Evolutionary conservation across 2,113 vertebrate genomes (phyloP).

Genomic region (Bothrops jararaca): DNA sequence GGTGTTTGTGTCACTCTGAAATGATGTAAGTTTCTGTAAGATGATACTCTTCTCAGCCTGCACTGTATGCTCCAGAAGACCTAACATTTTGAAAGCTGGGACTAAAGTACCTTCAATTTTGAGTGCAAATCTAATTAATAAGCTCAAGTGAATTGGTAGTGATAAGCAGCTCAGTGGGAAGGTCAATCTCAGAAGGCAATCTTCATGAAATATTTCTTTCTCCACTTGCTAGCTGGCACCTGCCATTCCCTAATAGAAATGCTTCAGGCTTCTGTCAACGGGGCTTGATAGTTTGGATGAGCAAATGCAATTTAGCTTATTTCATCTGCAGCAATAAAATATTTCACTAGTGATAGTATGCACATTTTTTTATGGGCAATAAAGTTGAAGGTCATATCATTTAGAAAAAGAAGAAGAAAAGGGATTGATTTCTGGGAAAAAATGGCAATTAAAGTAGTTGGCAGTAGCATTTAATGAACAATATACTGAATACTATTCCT

Average conservation of each 20-base stretch:
- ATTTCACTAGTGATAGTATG: neutral
- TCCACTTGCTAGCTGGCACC: constrained; percentile 17
- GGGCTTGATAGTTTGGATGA: neutral
- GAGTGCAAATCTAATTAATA: constrained; percentile 57
- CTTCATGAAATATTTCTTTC: constrained; percentile 48
- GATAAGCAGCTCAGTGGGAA: constrained; percentile 51
- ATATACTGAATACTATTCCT: neutral
- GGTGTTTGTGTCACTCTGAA: neutral
- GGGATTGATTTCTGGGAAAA: neutral
- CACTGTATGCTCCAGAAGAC: neutral
- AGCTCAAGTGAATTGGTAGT: constrained; percentile 47
- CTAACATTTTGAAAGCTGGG: constrained; percentile 26
- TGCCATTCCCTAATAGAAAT: neutral
- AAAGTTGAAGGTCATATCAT: constrained; percentile 9
- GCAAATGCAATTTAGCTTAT: constrained; percentile 16
- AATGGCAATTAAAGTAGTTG: neutral
- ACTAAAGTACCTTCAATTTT: constrained; percentile 35
- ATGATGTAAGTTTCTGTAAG: neutral
- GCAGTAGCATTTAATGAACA: neutral
- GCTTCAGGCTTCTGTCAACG: constrained; percentile 27
- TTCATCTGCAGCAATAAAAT: neutral
- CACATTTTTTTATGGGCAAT: neutral
- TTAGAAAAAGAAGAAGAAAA: constrained; percentile 1
- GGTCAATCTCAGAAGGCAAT: constrained; percentile 35
- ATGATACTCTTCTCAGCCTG: neutral